Evolutionary conservation across 2,888 invertebrate genomes (phyloP), one percentile per base, ranked within the genome.

Genomic region (Eupsilia transversa): DNA sequence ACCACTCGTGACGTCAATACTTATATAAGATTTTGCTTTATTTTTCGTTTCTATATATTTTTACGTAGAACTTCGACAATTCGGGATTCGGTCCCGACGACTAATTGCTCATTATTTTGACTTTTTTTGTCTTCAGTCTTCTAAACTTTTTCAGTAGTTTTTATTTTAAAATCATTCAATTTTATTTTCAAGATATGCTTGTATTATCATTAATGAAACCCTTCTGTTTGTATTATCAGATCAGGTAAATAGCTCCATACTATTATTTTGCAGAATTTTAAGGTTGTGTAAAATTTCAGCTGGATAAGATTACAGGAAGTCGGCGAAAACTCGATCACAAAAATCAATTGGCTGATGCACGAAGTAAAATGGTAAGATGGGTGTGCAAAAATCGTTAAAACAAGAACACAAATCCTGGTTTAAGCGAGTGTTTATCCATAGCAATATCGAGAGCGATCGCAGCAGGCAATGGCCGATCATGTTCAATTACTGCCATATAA

Each of bases 81-180:
- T 61, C 7, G 56, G n/a, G 61, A 35, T 75, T 77, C 67, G 64
- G 57, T 71, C 46, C 41, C 52, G 59, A 74, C 7, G 27, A 79
- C 74, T 84, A 84, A 86, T 86, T 86, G 83, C 72, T 85, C 80
- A 78, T 85, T 86, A 83, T 79, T 83, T 74, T 59, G 38, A 60
- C 9, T 56, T 20, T 66, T 67, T 64, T 1, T 59, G 23, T 67
- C 17, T n/a, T 4, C 14, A 0, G n/a, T 9, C 17, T 61, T 9
- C 14, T 9, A 9, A 35, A 38, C n/a, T 17, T 17, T 38, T 27
- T 20, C 3, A 61, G 27, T 27, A 3, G 54, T 56, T 56, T 56
- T 30, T 56, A 7, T 54, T 6, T 54, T 27, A 56, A 30, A 27
- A 10, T 27, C n/a, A 38, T 38, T 38, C 10, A 1, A 12, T 63